phyloP scores from a whole-genome alignment of 2,888 invertebrate species.

The Thereva nobilitata region DNA sequence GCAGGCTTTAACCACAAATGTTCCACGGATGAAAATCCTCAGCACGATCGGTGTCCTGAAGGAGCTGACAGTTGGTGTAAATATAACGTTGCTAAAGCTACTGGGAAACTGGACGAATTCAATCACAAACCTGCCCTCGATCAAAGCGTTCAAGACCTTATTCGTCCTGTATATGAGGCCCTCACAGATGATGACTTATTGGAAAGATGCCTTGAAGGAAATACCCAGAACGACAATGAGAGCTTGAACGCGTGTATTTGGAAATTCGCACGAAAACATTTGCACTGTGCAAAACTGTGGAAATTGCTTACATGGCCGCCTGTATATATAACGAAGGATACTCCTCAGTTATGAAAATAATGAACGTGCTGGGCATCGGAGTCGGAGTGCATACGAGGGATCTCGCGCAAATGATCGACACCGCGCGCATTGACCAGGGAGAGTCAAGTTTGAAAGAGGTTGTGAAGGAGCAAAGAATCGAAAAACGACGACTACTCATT shows the following conservation, averaged over 20 bases:
- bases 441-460: too few species aligned
- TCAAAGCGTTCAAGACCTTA: conserved; percentile 30
- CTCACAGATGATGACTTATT: conserved; percentile 41
- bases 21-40: conserved; percentile 46
- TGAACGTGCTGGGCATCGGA: not conserved
- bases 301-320: conserved; percentile 14
- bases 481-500: too few species aligned
- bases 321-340: conserved; percentile 30
- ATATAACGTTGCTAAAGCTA: conserved; percentile 39
- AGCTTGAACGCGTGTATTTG: conserved; percentile 43
- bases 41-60: conserved; percentile 47
- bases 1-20: conserved; percentile 48
- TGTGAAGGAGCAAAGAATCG: too few species aligned
- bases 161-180: conserved; percentile 43
- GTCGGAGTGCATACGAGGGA: not conserved
- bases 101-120: conserved; percentile 16
- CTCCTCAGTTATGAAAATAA: not conserved
- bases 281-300: too few species aligned
- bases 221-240: too few species aligned
- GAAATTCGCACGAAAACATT: too few species aligned
- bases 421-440: too few species aligned
- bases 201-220: conserved; percentile 43
- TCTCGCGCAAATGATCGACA: too few species aligned
- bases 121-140: conserved; percentile 31
- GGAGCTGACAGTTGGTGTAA: conserved; percentile 43